Base-by-base conservation (phyloP, 2,797 vertebrate species). In the Enteromius argenteus region DNA sequence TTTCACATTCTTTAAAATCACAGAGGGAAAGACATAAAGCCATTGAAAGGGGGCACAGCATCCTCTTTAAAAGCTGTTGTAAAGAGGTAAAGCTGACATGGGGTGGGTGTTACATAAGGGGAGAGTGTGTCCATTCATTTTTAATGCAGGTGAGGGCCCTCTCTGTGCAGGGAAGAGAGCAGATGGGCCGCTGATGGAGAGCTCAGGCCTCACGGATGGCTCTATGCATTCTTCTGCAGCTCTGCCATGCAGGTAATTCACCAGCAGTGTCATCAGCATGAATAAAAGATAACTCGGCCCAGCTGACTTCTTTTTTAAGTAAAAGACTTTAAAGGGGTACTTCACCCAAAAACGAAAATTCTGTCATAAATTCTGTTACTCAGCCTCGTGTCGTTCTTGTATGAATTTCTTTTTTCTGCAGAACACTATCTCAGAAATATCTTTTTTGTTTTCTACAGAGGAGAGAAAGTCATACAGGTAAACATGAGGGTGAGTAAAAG, bases 241-340 rank as follows among this genome's bases (percentile, higher is more conserved):
- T 93, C 92, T 93, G 92, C 92, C 93, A 93, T 94, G 94, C 93
- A 95, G 93, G 94, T 94, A 94, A 95, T 94, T 94, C 94, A 94
- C 91, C 91, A 92, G 85, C 84, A 66, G 93, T 92, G 92, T 92
- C 90, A 91, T 92, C 89, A 85, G 90, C 91, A 95, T 95, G 93
- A 95, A 95, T 95, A 93, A 94, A 94, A 94, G 87, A 95, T 94
- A 92, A 92, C 91, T 89, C 90, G 90, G 90, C 90, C 89, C 91
- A 93, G 92, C 92, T 93, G 92, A 94, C 91, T 94, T 92, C 89
- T 93, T 92, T 88, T 92, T 90, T 84, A 90, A 91, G 89, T 89
- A 87, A 91, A 89, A 88, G 77, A 89, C 79, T 90, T 60, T 69
- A 80, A 80, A 80, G n/a, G 6, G 11, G 46, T 51, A 15, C 27